Percentiles rank a stretch among this genome's conserved stretches.
phyloP scores from a whole-genome alignment of 2,113 vertebrate species.

The Blennius ocellaris region DNA sequence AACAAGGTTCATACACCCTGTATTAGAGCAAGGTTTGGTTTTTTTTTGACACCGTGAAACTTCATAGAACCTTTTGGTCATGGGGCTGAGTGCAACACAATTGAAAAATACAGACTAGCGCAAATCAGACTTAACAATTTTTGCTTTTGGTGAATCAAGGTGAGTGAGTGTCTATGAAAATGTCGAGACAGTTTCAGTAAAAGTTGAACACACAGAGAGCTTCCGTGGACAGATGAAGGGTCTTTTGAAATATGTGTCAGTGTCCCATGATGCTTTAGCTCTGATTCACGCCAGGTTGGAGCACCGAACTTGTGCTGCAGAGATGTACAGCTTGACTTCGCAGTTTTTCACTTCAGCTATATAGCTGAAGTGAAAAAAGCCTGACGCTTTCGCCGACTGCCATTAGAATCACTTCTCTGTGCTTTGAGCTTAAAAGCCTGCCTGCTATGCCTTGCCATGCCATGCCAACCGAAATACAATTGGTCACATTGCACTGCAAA shows the following conservation, averaged over 20 bases:
- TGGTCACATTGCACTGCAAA: slow-evolving; percentile 3
- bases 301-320: background rate
- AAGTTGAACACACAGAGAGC: background rate
- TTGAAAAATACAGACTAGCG: background rate
- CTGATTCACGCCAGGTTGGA: background rate
- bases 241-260: too few relatives aligned
- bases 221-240: background rate
- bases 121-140: background rate
- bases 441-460: slow-evolving; percentile 70
- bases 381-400: background rate
- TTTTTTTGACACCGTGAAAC: too few relatives aligned
- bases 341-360: slow-evolving; percentile 7
- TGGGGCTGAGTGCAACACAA: background rate
- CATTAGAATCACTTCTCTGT: slow-evolving; percentile 32
- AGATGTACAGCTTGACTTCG: background rate
- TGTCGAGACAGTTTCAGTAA: background rate
- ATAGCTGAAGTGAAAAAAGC: too few relatives aligned
- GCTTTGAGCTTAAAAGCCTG: slow-evolving; percentile 63
- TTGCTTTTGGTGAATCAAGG: background rate
- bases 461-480: slow-evolving; percentile 12
- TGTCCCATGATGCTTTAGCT: background rate
- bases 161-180: background rate
- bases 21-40: too few relatives aligned
- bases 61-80: background rate
- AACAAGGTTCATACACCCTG: too few relatives aligned